Evolutionary conservation across 2,888 invertebrate genomes (phyloP).

Genomic region (Hypomecis atomaria): DNA sequence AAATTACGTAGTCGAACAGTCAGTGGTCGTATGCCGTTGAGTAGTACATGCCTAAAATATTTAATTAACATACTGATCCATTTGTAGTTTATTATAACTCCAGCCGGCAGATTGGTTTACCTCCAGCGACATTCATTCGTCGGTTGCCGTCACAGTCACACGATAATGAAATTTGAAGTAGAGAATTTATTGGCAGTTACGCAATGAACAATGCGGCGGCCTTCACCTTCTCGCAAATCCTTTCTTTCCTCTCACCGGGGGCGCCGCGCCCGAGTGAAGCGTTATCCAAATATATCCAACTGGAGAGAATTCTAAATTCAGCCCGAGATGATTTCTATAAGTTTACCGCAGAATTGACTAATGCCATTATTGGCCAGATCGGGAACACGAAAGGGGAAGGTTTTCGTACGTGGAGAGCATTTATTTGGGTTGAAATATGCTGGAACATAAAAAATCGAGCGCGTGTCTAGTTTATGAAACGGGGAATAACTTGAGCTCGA

Average conservation of each 20-base stretch:
- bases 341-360: constrained; percentile 41
- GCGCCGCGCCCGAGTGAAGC: constrained; percentile 34
- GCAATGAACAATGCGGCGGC: constrained; percentile 58
- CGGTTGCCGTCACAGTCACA: constrained; percentile 27
- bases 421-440: constrained; percentile 30
- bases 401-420: constrained; percentile 32
- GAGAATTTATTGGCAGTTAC: constrained; percentile 49
- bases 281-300: constrained; percentile 35
- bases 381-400: constrained; percentile 20
- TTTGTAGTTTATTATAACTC: constrained; percentile 24
- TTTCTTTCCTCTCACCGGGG: constrained; percentile 36
- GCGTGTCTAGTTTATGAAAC: constrained; percentile 26
- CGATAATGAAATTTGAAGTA: constrained; percentile 41
- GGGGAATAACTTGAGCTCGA: constrained; percentile 20
- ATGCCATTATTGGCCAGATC: constrained; percentile 34
- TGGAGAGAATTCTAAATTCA: constrained; percentile 47
- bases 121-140: constrained; percentile 30
- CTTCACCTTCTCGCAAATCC: constrained; percentile 49
- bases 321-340: constrained; percentile 43
- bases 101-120: constrained; percentile 37
- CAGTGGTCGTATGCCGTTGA: constrained; percentile 33
- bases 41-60: constrained; percentile 43
- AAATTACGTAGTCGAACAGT: constrained; percentile 36
- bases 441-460: constrained; percentile 29
- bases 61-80: constrained; percentile 27